phyloP scores from a whole-genome alignment of 2,888 invertebrate genomes.

The Pecten maximus region DNA sequence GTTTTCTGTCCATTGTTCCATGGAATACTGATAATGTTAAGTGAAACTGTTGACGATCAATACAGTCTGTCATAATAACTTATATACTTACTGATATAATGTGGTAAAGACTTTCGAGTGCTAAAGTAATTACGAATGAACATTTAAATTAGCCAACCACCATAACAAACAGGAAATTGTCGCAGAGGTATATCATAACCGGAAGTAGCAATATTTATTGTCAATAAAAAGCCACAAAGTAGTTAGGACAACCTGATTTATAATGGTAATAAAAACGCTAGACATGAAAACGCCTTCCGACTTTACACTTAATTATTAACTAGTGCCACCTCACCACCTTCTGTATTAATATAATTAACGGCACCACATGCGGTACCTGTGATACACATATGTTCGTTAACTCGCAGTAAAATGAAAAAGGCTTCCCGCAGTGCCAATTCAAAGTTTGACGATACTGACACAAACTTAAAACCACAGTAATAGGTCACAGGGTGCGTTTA shows the following conservation, averaged over 20 bases:
- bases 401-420: not conserved
- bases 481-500: not conserved
- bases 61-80: not conserved
- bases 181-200: not conserved
- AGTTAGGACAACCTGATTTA: not conserved
- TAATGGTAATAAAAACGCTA: not conserved
- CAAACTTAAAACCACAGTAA: not conserved
- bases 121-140: not conserved
- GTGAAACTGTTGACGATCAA: not conserved
- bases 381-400: not conserved
- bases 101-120: not conserved
- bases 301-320: not conserved
- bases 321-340: not conserved
- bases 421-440: not conserved
- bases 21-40: not conserved
- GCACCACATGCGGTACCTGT: not conserved
- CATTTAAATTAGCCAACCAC: not conserved
- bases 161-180: not conserved
- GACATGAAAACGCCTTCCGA: not conserved
- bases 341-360: not conserved
- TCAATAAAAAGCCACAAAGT: conserved; percentile 13
- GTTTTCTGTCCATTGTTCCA: not conserved
- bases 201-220: not conserved
- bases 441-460: not conserved
- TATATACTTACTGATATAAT: not conserved